Conservation (phyloP, 2,113 vertebrate genomes). For the Prinia subflava region DNA sequence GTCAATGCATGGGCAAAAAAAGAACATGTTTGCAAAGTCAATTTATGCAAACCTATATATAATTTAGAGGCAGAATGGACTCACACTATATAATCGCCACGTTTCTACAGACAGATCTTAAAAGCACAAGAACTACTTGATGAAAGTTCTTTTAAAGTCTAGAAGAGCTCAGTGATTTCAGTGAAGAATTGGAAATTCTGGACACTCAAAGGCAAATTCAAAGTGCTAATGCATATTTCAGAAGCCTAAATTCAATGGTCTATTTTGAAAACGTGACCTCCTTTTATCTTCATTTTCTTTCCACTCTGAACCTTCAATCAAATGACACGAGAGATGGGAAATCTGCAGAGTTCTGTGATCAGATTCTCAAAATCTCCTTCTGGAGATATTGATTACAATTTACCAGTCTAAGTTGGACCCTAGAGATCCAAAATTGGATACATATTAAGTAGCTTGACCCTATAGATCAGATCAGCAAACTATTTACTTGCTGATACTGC, state of each 20-base stretch:
- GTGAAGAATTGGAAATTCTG: background rate
- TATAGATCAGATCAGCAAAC: background rate
- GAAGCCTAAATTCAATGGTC: background rate
- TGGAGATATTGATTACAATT: background rate
- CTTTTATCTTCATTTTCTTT: slow-evolving; percentile 6
- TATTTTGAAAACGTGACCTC: background rate
- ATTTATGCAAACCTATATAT: background rate
- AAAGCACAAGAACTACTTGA: background rate
- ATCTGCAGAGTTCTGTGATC: background rate
- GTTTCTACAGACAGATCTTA: background rate
- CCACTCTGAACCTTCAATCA: background rate
- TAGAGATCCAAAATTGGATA: background rate
- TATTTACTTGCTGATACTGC: background rate
- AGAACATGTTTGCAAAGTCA: background rate
- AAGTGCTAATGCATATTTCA: background rate
- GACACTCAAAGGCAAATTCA: background rate
- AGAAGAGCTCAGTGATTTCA: background rate
- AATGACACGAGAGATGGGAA: background rate
- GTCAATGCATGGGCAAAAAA: background rate
- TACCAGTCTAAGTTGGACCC: background rate
- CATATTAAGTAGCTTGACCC: background rate
- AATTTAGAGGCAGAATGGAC: background rate
- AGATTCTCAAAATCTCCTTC: background rate
- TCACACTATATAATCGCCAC: background rate
- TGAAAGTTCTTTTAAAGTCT: background rate